Base-by-base conservation (phyloP, 2,113 vertebrate species). In the Dasyprocta punctata region DNA sequence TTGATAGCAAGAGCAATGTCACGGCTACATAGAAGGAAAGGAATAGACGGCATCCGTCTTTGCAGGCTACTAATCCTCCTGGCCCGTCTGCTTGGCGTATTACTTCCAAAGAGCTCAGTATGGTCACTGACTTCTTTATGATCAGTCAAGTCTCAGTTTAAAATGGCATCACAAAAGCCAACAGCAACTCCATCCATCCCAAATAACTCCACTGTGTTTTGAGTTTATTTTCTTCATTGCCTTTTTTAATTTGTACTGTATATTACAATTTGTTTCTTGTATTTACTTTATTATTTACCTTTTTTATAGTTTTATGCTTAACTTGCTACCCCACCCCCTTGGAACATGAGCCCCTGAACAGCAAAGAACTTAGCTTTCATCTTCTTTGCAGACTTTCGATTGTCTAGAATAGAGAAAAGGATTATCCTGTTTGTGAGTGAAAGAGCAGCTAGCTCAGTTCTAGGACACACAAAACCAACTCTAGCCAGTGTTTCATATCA, bases 1-100 rank as follows among this genome's bases (percentile, higher is more conserved):
- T 54, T n/a, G 3, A 63, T 24, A 22, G 14, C 3, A 85, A 38
- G 3, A 63, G 16, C 12, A 30, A 26, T 44, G 26, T 3, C 24
- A 5, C 24, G 52, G 10, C 28, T 4, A 0, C 17, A 4, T 0
- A 16, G 13, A 52, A 33, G 75, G 4, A 1, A 56, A 95, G n/a
- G 52, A 24, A 19, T 2, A 14, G 86, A 44, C 20, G 47, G 3
- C 44, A 26, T 11, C 14, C 38, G 5, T 67, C 44, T 24, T 28
- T 85, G 86, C 47, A 49, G 47, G 60, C 5, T 26, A 14, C 77
- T 63, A 19, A 28, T 56, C 41, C 38, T 47, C 22, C 47, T 56
- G 14, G 69, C 28, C 56, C n/a, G 41, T 73, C 41, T 36, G 52
- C 17, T 71, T 33, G 44, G 52, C 61, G 63, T 49, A 3, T 58